Conservation (phyloP, 2,113 vertebrate species). For the Oryzias celebensis region DNA sequence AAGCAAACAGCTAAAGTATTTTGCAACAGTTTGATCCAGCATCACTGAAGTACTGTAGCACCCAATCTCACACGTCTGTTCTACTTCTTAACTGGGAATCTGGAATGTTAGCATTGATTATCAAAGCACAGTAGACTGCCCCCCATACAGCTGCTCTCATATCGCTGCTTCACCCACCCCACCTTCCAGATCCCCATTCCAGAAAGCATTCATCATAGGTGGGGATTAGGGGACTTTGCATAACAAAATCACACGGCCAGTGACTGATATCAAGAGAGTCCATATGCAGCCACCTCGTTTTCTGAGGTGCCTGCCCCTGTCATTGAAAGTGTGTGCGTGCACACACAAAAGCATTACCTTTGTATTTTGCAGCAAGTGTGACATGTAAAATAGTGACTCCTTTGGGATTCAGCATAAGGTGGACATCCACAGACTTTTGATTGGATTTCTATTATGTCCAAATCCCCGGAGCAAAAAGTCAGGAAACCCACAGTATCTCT, state of each 20-base stretch:
- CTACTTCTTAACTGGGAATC: slow-evolving; percentile 50
- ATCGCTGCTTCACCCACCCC: slow-evolving; percentile 90
- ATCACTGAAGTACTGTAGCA: slow-evolving; percentile 27
- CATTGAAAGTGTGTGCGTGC: slow-evolving; percentile 70
- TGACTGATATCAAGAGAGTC: slow-evolving; percentile 99
- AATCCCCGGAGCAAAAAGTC: slow-evolving; percentile 80
- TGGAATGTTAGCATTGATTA: slow-evolving; percentile 55
- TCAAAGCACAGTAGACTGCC: slow-evolving; percentile 70
- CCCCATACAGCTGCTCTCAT: slow-evolving; percentile 83
- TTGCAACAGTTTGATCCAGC: slow-evolving; percentile 32
- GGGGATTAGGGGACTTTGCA: slow-evolving; percentile 99
- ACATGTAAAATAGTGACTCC: slow-evolving; percentile 79
- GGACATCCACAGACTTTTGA: slow-evolving; percentile 91
- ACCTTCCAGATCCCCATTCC: slow-evolving; percentile 78
- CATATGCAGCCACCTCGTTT: slow-evolving; percentile 98
- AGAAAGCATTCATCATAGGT: slow-evolving; percentile 95
- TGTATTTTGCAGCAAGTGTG: slow-evolving; percentile 44
- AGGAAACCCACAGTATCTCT: slow-evolving; percentile 53
- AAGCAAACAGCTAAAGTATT: no score
- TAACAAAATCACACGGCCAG: slow-evolving; percentile 99
- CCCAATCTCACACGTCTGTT: slow-evolving; percentile 47
- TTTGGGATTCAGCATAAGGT: slow-evolving; percentile 88
- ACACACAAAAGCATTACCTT: slow-evolving; percentile 58
- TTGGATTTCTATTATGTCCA: slow-evolving; percentile 88
- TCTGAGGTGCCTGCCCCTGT: slow-evolving; percentile 81